Evolutionary conservation across 2,113 vertebrate species (phyloP), one percentile per base, ranked within the genome.

Genomic region (Acrocephalus kingi): DNA sequence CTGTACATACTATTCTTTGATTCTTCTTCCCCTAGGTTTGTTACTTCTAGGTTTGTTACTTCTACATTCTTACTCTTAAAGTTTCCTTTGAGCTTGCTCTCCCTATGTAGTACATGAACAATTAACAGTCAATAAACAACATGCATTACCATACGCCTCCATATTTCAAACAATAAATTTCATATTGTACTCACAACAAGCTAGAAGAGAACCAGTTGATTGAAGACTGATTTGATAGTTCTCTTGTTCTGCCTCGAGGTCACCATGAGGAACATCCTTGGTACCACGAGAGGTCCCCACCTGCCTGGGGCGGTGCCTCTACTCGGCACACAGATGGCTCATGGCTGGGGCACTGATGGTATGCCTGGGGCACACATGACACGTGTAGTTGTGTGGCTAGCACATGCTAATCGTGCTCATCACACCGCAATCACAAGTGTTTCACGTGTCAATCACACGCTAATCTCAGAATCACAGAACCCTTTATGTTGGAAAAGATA

Each of bases 341-440:
- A 14, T 35, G 46, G 28, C 27, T 48, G 43, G 30, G 9, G 6
- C 15, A n/a, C 7, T 3, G 27, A 28, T 11, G 27, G 31, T 12
- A 2, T 27, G 15, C 22, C 25, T 37, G 31, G 22, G 11, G 10
- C 43, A 73, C 59, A 31, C 11, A 16, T 22, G 35, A 41, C 33
- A 33, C 2, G 0, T 52, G 23, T n/a, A 46, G 39, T 59, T 21
- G 1, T 0, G 0, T 33, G 52, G 22, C 12, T 4, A 1, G 62
- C 45, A 37, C 25, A 13, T 7, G 6, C 4, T 19, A 28, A 52
- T 45, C 10, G 2, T 7, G 15, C 15, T 66, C 35, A 17, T 51
- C 31, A 45, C 31, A 21, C 21, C 37, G 10, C 35, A 20, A 7
- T 58, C 46, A 68, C 39, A 30, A n/a, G 13, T 19, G 2, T 61